phyloP scores from a whole-genome alignment of 2,888 invertebrate species.

The Heteromyza rotundicornis region DNA sequence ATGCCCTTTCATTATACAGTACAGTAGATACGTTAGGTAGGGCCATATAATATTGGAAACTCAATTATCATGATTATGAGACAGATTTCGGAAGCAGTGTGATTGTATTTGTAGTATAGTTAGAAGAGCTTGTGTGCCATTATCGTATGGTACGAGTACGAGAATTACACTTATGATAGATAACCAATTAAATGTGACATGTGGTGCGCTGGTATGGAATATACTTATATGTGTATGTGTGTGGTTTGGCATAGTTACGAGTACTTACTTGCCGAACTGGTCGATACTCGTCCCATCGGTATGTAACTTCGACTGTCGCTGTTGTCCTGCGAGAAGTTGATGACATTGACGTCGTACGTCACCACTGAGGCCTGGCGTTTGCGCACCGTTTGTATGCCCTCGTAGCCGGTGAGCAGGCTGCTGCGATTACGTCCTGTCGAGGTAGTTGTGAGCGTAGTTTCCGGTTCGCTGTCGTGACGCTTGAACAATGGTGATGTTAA shows the following conservation, averaged over 20 bases:
- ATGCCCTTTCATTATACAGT: background rate
- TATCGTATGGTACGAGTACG: background rate
- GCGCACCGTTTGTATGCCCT: constrained; percentile 55
- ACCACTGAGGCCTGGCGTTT: constrained; percentile 62
- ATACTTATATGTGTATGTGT: background rate
- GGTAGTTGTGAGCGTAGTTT: constrained; percentile 38
- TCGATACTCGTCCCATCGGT: constrained; percentile 61
- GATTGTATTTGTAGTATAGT: background rate
- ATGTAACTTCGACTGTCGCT: constrained; percentile 61
- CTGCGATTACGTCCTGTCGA: constrained; percentile 40
- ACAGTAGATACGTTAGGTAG: background rate
- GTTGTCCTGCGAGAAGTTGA: constrained; percentile 62
- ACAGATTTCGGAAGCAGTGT: background rate
- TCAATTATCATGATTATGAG: background rate
- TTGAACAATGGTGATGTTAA: constrained; percentile 54
- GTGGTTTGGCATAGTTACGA: background rate
- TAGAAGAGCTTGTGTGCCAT: background rate
- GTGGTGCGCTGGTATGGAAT: background rate
- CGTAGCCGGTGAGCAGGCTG: constrained; percentile 53
- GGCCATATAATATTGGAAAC: background rate
- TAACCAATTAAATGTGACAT: background rate
- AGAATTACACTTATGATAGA: background rate
- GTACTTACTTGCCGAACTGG: constrained; percentile 62
- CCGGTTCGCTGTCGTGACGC: constrained; percentile 51
- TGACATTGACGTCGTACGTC: constrained; percentile 63